Percentiles rank a stretch among this genome's conserved stretches.
Evolutionary conservation across 2,888 invertebrate species (phyloP).

Genomic region (Platycheirus albimanus): DNA sequence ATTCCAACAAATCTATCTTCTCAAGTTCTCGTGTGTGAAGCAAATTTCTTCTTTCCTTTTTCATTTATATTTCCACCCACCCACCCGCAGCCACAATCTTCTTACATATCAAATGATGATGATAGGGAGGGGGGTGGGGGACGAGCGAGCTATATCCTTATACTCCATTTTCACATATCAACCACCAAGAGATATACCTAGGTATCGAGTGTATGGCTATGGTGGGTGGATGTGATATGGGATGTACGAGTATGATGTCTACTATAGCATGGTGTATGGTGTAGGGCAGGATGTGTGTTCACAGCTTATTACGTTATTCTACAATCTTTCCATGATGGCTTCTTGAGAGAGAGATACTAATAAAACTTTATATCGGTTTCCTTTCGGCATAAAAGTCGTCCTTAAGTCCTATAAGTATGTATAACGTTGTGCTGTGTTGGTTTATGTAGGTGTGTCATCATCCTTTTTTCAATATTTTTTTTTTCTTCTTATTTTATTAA

Average conservation of each 20-base stretch:
- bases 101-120: conserved; percentile 27
- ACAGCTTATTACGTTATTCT: conserved; percentile 74
- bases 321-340: conserved; percentile 74
- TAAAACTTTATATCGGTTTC: conserved; percentile 74
- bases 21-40: conserved; percentile 52
- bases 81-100: conserved; percentile 49
- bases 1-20: conserved; percentile 63
- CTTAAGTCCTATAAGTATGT: conserved; percentile 47
- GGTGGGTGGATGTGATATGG: not conserved
- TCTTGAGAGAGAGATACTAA: conserved; percentile 74
- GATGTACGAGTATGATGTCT: too few relatives aligned
- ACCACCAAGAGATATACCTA: not conserved
- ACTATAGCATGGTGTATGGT: too few relatives aligned
- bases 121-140: not conserved
- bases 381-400: conserved; percentile 74
- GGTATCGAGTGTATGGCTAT: not conserved
- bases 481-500: conserved; percentile 53
- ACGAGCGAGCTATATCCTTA: not conserved
- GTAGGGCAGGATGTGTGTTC: conserved; percentile 61
- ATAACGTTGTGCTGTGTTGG: conserved; percentile 13
- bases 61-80: conserved; percentile 35
- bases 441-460: conserved; percentile 50
- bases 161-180: conserved; percentile 17
- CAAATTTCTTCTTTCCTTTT: conserved; percentile 44
- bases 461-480: conserved; percentile 38